Evolutionary conservation across 2,113 vertebrate genomes (phyloP).

Genomic region (Balaeniceps rex): DNA sequence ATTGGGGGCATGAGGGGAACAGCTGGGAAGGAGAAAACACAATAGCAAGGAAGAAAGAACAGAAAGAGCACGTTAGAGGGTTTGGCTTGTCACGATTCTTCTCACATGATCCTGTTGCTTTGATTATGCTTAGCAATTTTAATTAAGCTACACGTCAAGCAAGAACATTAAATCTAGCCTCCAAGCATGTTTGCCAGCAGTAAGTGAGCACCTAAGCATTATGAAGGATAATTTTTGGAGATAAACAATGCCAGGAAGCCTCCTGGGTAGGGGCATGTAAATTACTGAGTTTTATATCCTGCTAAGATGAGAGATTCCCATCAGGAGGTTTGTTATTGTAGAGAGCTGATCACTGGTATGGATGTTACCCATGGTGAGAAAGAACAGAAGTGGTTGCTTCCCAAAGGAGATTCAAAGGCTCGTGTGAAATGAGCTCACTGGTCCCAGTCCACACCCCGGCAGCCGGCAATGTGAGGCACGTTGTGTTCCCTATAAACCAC

Average conservation of each 20-base stretch:
- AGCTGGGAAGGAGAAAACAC: background rate
- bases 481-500: background rate
- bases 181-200: constrained; percentile 30
- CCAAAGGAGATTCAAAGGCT: constrained; percentile 41
- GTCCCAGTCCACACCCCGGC: background rate
- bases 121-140: constrained; percentile 39
- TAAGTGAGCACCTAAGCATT: constrained; percentile 4
- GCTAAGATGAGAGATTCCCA: constrained; percentile 38
- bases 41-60: background rate
- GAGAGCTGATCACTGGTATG: background rate
- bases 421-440: constrained; percentile 16
- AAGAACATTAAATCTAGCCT: constrained; percentile 57
- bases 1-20: background rate
- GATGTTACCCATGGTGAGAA: constrained; percentile 40
- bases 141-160: constrained; percentile 52
- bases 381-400: constrained; percentile 30
- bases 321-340: background rate
- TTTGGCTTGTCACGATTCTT: constrained; percentile 34
- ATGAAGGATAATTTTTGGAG: constrained; percentile 40
- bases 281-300: constrained; percentile 28
- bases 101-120: constrained; percentile 29
- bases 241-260: constrained; percentile 55
- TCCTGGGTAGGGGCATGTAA: constrained; percentile 51
- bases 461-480: background rate
- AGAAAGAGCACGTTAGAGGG: background rate